Base-by-base conservation (phyloP, 2,113 vertebrate species). In the Sporophila hypoxantha region DNA sequence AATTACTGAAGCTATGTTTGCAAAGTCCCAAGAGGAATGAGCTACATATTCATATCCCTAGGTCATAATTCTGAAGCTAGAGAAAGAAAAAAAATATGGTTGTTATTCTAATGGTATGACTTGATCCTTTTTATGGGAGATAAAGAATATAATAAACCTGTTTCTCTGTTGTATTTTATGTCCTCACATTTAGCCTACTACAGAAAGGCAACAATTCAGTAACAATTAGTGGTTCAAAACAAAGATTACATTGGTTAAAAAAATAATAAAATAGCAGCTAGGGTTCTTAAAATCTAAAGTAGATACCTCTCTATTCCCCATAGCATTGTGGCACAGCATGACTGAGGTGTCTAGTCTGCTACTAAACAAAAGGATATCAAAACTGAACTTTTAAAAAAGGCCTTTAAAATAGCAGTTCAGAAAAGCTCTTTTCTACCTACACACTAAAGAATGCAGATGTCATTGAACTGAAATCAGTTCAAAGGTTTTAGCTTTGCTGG, bases 401-500 rank as follows among this genome's bases (percentile, higher is more conserved):
- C 23, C 23, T 11, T 26, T 13, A 49, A 69, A 62, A 53, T 3
- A 44, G 27, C 23, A 59, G n/a, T 36, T 83, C 26, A 57, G 18
- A 53, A 76, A 81, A 73, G 34, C 41, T 70, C 4, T 30, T 37
- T 64, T 55, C 27, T 73, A 77, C 12, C n/a, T 56, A 25, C n/a
- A n/a, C 8, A 30, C 11, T 74, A 49, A 82, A 69, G 30, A 64
- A 80, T 10, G 18, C 25, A 91, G n/a, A 55, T 62, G 32, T 87
- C 68, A 59, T 30, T 23, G 7, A 78, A 87, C 69, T 69, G 53
- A 70, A 91, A 87, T 86, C 30, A 87, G 34, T 73, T 83, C 61
- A 47, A 91, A 94, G 59, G 32, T 47, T 80, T 90, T 80, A 93
- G 44, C 53, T 78, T 66, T 75, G 46, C 71, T 90, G 82, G 62